These are phyloP conservation scores for Drosophila ironensis DNA, from an alignment of 1,140 invertebrate species.

Conservation along the genomic window DNA sequence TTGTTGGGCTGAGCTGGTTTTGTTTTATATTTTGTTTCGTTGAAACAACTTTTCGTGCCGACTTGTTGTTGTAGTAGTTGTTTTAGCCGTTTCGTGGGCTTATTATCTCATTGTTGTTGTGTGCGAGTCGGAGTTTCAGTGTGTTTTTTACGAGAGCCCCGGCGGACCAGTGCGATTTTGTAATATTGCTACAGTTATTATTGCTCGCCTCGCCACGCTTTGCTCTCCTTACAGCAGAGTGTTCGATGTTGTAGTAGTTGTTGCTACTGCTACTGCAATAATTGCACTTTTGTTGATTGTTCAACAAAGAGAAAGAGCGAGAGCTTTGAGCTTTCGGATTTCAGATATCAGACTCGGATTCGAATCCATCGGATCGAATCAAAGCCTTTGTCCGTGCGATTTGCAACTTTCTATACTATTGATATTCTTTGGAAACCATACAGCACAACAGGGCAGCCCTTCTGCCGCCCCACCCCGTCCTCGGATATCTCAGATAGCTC, in stretches of 20 bases:
- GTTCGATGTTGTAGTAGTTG: slow-evolving; percentile 3
- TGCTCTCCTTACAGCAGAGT: slow-evolving; percentile 50
- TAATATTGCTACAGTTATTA: slow-evolving; percentile 75
- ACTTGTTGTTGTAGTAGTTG: slow-evolving; percentile 30
- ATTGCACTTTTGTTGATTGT: slow-evolving; percentile 62
- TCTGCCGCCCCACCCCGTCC: background rate
- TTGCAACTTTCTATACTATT: slow-evolving; percentile 58
- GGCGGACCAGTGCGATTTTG: slow-evolving; percentile 60
- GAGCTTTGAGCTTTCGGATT: slow-evolving; percentile 42
- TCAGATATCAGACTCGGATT: slow-evolving; percentile 10
- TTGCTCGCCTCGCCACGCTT: slow-evolving; percentile 58
- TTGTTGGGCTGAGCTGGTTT: slow-evolving; percentile 32
- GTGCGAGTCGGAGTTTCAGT: slow-evolving; percentile 14
- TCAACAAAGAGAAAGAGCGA: slow-evolving; percentile 54
- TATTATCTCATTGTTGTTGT: slow-evolving; percentile 58
- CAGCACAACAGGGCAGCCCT: slow-evolving; percentile 3
- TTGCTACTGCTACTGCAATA: slow-evolving; percentile 61
- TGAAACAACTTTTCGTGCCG: slow-evolving; percentile 36
- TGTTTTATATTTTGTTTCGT: slow-evolving; percentile 40
- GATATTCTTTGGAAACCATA: slow-evolving; percentile 39
- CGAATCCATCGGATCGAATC: background rate
- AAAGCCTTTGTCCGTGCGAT: slow-evolving; percentile 33
- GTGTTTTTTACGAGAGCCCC: slow-evolving; percentile 28
- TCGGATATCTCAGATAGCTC: background rate
- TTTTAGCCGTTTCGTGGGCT: slow-evolving; percentile 22